Conservation (phyloP, 2,797 vertebrate genomes). For the Eremophila alpestris region DNA sequence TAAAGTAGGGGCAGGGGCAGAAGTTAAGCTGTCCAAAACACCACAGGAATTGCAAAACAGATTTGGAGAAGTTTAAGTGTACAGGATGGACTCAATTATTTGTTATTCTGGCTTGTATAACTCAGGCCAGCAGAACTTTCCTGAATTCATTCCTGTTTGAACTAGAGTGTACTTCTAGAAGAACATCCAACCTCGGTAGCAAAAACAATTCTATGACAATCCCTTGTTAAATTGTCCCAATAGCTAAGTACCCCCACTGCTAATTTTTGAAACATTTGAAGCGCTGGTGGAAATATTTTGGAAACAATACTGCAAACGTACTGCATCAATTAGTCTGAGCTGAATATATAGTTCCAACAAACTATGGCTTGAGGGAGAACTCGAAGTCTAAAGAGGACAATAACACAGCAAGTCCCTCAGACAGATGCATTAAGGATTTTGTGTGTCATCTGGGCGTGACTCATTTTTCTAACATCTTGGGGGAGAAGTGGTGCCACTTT, state of each 20-base stretch:
- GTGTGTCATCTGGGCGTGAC: constrained; percentile 64
- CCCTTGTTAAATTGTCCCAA: constrained; percentile 53
- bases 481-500: constrained; percentile 38
- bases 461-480: constrained; percentile 67
- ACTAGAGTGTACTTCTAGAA: constrained; percentile 33
- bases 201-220: constrained; percentile 36
- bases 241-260: constrained; percentile 60
- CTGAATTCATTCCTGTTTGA: constrained; percentile 45
- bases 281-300: constrained; percentile 55
- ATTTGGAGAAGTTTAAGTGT: background rate
- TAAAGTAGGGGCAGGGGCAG: background rate
- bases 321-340: constrained; percentile 65
- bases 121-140: background rate
- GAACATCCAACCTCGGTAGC: constrained; percentile 43
- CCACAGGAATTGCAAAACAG: background rate
- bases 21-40: background rate
- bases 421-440: constrained; percentile 66
- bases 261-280: constrained; percentile 63
- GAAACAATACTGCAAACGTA: constrained; percentile 64
- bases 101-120: background rate
- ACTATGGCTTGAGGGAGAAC: constrained; percentile 61
- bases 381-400: constrained; percentile 64
- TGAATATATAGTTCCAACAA: constrained; percentile 70
- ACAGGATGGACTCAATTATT: background rate
- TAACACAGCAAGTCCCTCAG: constrained; percentile 66